phyloP scores from a whole-genome alignment of 2,113 vertebrate species.

The Paralichthys olivaceus region DNA sequence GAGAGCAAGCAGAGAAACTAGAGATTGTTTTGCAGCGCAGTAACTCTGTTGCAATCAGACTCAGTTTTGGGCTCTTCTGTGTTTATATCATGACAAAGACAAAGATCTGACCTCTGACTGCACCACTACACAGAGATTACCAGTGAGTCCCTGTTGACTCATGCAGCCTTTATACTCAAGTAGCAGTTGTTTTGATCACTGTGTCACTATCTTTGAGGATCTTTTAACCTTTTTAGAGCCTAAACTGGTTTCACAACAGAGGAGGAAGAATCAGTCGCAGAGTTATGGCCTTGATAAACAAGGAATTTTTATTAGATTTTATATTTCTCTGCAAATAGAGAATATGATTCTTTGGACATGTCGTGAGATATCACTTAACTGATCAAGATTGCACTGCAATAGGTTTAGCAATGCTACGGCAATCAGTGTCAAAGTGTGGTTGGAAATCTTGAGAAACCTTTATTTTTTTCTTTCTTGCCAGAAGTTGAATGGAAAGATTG shows the following conservation, averaged over 20 bases:
- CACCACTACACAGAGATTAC: constrained; percentile 16
- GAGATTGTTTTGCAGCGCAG: too few species aligned
- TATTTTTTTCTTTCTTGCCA: background rate
- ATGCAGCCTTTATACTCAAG: constrained; percentile 21
- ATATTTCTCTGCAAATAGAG: background rate
- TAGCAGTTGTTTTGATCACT: constrained; percentile 34
- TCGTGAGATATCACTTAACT: background rate
- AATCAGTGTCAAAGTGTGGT: background rate
- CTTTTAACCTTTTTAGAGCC: constrained; percentile 18
- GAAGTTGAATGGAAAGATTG: background rate
- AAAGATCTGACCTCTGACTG: constrained; percentile 47
- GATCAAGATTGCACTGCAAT: background rate
- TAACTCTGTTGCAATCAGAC: constrained; percentile 5
- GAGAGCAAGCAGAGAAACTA: background rate
- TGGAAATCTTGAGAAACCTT: too few species aligned
- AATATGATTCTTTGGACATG: background rate
- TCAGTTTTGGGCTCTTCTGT: constrained; percentile 2
- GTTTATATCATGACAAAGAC: constrained; percentile 31
- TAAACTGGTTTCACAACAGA: constrained; percentile 14
- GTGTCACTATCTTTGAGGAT: constrained; percentile 25
- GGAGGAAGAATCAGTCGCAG: background rate
- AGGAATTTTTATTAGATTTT: constrained; percentile 4
- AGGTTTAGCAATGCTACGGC: background rate
- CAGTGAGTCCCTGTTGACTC: constrained; percentile 34
- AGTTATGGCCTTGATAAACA: constrained; percentile 5